Evolutionary conservation across 2,888 invertebrate genomes (phyloP).

Genomic region (Calliscelio sp.): DNA sequence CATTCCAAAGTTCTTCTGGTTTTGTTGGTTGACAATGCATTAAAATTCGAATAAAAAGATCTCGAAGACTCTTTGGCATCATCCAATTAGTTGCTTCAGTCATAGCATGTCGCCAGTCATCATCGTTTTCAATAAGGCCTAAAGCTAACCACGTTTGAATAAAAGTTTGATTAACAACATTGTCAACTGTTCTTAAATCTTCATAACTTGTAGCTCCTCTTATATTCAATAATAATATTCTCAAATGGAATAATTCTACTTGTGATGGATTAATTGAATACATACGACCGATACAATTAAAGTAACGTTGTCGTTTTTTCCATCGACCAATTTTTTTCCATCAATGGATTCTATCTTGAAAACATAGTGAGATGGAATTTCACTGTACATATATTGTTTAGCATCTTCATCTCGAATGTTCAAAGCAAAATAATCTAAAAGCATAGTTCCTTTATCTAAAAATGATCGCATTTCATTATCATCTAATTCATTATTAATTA

Average conservation of each 20-base stretch:
- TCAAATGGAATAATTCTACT: constrained; percentile 19
- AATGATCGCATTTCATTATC: not conserved
- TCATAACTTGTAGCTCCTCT: constrained; percentile 15
- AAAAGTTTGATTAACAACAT: not conserved
- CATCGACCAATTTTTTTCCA: not conserved
- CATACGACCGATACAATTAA: constrained; percentile 4
- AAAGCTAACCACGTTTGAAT: constrained; percentile 8
- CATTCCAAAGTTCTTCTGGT: constrained; percentile 27
- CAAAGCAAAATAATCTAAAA: constrained; percentile 18
- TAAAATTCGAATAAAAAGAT: constrained; percentile 16
- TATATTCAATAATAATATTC: constrained; percentile 16
- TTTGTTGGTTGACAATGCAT: constrained; percentile 27
- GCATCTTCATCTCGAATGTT: constrained; percentile 1
- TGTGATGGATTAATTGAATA: constrained; percentile 25
- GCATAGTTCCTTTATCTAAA: not conserved
- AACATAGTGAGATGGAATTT: constrained; percentile 13
- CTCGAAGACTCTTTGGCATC: constrained; percentile 13
- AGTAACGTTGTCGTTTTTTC: constrained; percentile 12
- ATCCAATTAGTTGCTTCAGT: constrained; percentile 24
- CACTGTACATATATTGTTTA: constrained; percentile 45
- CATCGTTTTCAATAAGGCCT: constrained; percentile 22
- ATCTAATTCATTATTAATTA: not conserved
- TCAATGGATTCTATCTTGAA: not conserved
- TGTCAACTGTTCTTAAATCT: constrained; percentile 6
- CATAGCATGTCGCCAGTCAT: constrained; percentile 17